Evolutionary conservation across 2,113 vertebrate species (phyloP), one percentile per base, ranked within the genome.

Genomic region (Butastur rufipennis): DNA sequence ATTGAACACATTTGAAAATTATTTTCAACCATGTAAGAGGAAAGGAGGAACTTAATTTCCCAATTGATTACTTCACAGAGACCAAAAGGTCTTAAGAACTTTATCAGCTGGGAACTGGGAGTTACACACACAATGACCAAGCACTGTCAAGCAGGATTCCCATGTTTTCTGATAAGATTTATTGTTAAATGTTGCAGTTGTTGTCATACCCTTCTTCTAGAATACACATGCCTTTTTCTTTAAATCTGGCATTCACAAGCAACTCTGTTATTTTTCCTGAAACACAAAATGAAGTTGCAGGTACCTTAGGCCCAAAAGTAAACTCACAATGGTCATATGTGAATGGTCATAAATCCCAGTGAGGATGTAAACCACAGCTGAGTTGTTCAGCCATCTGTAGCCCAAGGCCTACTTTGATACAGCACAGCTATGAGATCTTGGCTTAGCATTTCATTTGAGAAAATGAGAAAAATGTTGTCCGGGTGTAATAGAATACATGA

Each of bases 381-480:
- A 90, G 11, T 13, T 43, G 17, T 48, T 81, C 58, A 84, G 65
- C 34, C 9, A n/a, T 4, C 59, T 59, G 29, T 42, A 75, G 42
- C 10, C 20, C 50, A 81, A 78, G 29, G 26, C 16, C 38, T 67
- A 67, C 31, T 74, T 74, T 63, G n/a, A 85, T 34, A 62, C 10
- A 78, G 17, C 11, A 59, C 15, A 53, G 15, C 19, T 62, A 58
- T 16, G 50, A 48, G 6, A 81, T 31, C 21, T 32, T 62, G 22
- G 38, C 38, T 74, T 58, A 29, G 21, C 11, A 88, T 36, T 73
- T 88, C 14, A 38, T 84, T 81, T 79, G 47, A 91, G 61, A 81
- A 94, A 86, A 83, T 22, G 4, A 65, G 88, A 83, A 83, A 77
- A 93, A 70, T 62, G 15, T 36, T 91, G 40, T 73, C 21, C 45